Conservation (phyloP, 1,140 invertebrate species). For the Diploscapter pachys region DNA sequence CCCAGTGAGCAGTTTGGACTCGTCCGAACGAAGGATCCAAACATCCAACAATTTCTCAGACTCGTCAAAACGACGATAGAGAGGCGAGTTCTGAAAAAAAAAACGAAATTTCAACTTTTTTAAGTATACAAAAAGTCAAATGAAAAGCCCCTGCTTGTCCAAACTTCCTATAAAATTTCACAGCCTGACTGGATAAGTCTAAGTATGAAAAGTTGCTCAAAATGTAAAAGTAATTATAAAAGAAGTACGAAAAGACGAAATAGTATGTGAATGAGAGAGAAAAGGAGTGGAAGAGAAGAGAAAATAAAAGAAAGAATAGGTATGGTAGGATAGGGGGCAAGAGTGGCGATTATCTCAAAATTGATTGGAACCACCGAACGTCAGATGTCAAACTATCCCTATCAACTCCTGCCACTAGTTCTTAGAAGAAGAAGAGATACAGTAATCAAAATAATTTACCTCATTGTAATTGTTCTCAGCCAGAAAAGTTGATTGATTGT, state of each 20-base stretch:
- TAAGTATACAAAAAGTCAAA: no score
- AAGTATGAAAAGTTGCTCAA: slow-evolving; percentile 10
- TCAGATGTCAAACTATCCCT: background rate
- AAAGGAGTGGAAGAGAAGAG: no score
- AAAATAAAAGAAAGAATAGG: no score
- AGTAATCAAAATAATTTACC: background rate
- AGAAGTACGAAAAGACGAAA: no score
- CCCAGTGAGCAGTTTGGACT: slow-evolving; percentile 68
- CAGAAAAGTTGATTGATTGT: background rate
- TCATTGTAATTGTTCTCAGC: no score
- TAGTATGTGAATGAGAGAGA: no score
- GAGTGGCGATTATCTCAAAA: background rate
- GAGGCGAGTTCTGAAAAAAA: background rate
- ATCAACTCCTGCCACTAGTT: background rate
- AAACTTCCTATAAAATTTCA: background rate
- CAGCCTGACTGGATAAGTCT: background rate
- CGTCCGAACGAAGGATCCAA: slow-evolving; percentile 65
- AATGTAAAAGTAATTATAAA: no score
- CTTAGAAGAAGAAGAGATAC: background rate
- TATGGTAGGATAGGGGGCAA: background rate
- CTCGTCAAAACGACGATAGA: background rate
- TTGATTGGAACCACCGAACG: background rate
- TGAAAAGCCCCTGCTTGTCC: background rate
- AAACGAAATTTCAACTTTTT: background rate
- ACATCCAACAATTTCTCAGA: slow-evolving; percentile 31